Base-by-base conservation (phyloP, 2,888 invertebrate species). In the Drosophila gaucha region DNA sequence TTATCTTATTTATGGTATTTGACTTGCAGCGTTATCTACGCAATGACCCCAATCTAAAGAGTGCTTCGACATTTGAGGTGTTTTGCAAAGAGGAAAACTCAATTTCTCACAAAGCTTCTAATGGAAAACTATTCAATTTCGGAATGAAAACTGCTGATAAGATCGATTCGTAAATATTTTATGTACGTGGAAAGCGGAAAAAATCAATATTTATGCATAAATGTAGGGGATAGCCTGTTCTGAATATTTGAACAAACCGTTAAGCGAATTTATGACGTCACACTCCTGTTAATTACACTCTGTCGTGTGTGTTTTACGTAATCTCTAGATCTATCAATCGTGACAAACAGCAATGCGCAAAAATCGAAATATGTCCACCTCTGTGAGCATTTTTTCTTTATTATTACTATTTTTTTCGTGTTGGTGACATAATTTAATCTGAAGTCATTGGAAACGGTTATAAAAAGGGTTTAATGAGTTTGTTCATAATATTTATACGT, bases 301-400 rank as follows among this genome's bases (percentile, higher is more conserved):
- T 46, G 31, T 10, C 46, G 46, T 46, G 46, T 46, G 33, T 35
- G 24, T 35, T 20, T 8, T 14, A 10, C 20, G n/a, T 20, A 46
- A 46, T 46, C 46, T 46, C 6, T 31, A 31, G 31, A 46, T 46
- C 31, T 20, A 46, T 46, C 31, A 46, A 46, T 46, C 46, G 46
- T 46, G 46, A 31, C 46, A 46, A 46, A 31, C 20, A 22, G 49
- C 38, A 54, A 41, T 41, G 33, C 33, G 46, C n/a, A n/a, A n/a
- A 46, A 46, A 46, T 46, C 20, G 20, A 46, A 46, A 44, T 12
- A 12, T 28, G 28, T 18, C 18, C 28, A 4, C 1, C 10, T 24
- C 26, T 28, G 18, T 26, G 12, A 24, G 43, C 43, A 18, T 16
- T 44, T 26, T 6, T 4, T 9, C 3, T 10, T 10, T 28, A 10